Conservation (phyloP, 30 jellyfish, hydroid and myxozoan genomes). For the Calvadosia cruxmelitensis region DNA sequence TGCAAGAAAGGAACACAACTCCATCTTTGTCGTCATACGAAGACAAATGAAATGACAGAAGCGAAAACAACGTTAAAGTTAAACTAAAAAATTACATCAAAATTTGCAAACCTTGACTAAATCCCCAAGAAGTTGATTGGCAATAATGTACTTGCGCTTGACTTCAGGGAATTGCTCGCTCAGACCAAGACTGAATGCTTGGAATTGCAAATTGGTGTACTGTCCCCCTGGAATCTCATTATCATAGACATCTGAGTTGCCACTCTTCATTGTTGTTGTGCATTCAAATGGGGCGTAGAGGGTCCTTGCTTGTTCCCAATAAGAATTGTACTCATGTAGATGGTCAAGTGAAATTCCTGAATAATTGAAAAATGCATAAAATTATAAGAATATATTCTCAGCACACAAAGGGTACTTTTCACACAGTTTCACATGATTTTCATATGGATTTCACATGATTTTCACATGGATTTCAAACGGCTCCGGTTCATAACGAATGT, state of each 20-base stretch:
- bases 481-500: too few relatives aligned
- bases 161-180: constrained; percentile 91
- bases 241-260: constrained; percentile 92
- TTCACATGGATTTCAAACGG: too few relatives aligned
- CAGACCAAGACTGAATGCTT: constrained; percentile 97
- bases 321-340: constrained; percentile 77
- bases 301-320: constrained; percentile 95
- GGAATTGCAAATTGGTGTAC: constrained; percentile 96
- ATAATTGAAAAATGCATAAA: too few relatives aligned
- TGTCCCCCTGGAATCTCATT: constrained; percentile 99
- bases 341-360: constrained; percentile 65
- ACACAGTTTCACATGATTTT: too few relatives aligned
- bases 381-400: too few relatives aligned
- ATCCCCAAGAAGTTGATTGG: constrained; percentile 92
- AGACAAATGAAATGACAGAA: too few relatives aligned
- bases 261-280: constrained; percentile 92
- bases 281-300: constrained; percentile 99
- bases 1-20: too few relatives aligned
- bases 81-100: too few relatives aligned
- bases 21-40: too few relatives aligned
- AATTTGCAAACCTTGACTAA: constrained; percentile 67
- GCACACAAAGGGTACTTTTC: too few relatives aligned
- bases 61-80: too few relatives aligned
- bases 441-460: too few relatives aligned
- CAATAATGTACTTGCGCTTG: constrained; percentile 75